Conservation (phyloP, 2,888 invertebrate species). For the Clepsis dumicolana region DNA sequence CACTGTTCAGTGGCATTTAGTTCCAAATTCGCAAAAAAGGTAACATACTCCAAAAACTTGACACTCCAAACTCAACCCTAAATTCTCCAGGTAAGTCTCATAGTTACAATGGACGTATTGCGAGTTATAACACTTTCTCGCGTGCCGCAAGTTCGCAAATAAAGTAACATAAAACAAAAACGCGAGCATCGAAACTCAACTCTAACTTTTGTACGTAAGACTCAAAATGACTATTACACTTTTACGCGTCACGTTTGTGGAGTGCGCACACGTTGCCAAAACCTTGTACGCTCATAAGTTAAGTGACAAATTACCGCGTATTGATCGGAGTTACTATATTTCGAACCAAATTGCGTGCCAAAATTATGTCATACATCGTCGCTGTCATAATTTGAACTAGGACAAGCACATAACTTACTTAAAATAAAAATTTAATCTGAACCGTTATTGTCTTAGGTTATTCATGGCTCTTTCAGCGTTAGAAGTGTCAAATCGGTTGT, state of each 20-base stretch:
- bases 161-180: neutral
- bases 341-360: neutral
- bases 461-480: too few relatives aligned
- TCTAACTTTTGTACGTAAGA: neutral
- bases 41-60: too few relatives aligned
- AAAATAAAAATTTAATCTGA: too few relatives aligned
- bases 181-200: neutral
- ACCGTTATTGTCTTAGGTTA: too few relatives aligned
- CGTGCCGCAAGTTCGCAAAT: neutral
- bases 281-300: slow-evolving; percentile 8
- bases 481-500: too few relatives aligned
- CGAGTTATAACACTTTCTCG: too few relatives aligned
- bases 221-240: neutral
- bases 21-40: neutral
- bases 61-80: too few relatives aligned
- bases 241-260: neutral
- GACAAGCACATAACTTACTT: too few relatives aligned
- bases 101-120: too few relatives aligned
- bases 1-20: neutral
- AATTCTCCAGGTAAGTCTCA: too few relatives aligned
- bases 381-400: neutral
- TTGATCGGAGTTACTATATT: neutral
- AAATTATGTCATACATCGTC: neutral
- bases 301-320: neutral
- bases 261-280: neutral